Evolutionary conservation across 2,888 invertebrate genomes (phyloP).

Genomic region (Diogma glabrata): DNA sequence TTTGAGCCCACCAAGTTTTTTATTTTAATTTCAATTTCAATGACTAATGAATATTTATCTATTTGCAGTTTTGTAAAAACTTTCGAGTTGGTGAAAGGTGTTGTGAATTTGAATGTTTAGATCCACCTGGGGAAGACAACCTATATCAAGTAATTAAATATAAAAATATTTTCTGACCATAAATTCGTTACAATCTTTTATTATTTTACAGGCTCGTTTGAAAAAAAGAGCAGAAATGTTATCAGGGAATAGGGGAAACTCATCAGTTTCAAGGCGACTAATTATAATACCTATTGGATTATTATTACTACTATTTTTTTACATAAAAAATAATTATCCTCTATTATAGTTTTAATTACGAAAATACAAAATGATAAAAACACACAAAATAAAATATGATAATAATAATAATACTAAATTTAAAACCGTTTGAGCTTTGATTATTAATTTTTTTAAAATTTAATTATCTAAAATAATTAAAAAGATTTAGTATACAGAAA

Average conservation of each 20-base stretch:
- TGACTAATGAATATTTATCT: no score
- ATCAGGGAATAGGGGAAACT: conserved; percentile 40
- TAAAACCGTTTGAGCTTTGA: no score
- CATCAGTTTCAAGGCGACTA: not conserved
- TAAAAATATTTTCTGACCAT: not conserved
- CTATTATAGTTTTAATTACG: conserved; percentile 4
- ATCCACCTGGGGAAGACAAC: conserved; percentile 56
- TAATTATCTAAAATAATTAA: no score
- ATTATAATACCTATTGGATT: conserved; percentile 3
- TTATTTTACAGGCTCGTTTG: conserved; percentile 41
- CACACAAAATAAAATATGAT: not conserved
- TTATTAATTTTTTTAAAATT: no score
- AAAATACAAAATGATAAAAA: not conserved
- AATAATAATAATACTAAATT: conserved; percentile 5
- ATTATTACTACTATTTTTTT: conserved; percentile 4
- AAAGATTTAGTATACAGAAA: no score
- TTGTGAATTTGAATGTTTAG: conserved; percentile 81
- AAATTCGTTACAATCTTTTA: not conserved
- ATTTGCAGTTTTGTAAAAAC: conserved; percentile 66
- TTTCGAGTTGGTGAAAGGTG: conserved; percentile 75
- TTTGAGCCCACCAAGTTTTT: no score
- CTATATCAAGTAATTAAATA: conserved; percentile 38
- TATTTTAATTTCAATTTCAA: no score
- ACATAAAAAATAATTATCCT: conserved; percentile 5
- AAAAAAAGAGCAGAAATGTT: conserved; percentile 47